Conservation (phyloP, 92 coral and sea anemone genomes). For the Siderastrea radians region DNA sequence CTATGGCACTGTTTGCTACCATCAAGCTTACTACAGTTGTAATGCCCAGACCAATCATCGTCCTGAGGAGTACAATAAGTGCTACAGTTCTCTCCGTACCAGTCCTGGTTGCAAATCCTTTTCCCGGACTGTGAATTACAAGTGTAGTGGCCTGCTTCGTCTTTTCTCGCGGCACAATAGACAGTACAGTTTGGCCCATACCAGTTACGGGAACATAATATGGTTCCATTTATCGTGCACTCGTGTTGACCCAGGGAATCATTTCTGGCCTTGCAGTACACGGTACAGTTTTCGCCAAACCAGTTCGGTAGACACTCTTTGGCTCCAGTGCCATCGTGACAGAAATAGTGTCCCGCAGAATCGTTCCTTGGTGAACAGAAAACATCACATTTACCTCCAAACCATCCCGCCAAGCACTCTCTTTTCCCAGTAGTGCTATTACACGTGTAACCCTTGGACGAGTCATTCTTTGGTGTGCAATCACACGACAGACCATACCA, state of each 20-base stretch:
- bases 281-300: slow-evolving; percentile 85
- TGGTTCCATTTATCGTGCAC: slow-evolving; percentile 68
- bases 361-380: slow-evolving; percentile 67
- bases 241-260: slow-evolving; percentile 71
- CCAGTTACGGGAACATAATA: slow-evolving; percentile 78
- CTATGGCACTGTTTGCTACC: slow-evolving; percentile 62
- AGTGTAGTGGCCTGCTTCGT: slow-evolving; percentile 53
- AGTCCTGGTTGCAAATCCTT: slow-evolving; percentile 70
- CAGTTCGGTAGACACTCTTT: slow-evolving; percentile 78
- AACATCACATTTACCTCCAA: slow-evolving; percentile 53
- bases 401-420: slow-evolving; percentile 80
- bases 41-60: slow-evolving; percentile 58
- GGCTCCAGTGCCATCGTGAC: slow-evolving; percentile 66
- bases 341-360: slow-evolving; percentile 65
- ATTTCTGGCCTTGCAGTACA: slow-evolving; percentile 59
- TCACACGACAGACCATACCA: slow-evolving; percentile 91
- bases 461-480: slow-evolving; percentile 78
- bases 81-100: slow-evolving; percentile 82
- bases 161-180: slow-evolving; percentile 56
- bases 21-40: slow-evolving; percentile 52
- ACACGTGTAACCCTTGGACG: slow-evolving; percentile 71
- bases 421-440: slow-evolving; percentile 75
- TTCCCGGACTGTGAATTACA: slow-evolving; percentile 64
- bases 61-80: slow-evolving; percentile 51
- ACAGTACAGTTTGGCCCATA: slow-evolving; percentile 75